phyloP scores from a whole-genome alignment of 2,888 invertebrate species.

The Cepaea hortensis region DNA sequence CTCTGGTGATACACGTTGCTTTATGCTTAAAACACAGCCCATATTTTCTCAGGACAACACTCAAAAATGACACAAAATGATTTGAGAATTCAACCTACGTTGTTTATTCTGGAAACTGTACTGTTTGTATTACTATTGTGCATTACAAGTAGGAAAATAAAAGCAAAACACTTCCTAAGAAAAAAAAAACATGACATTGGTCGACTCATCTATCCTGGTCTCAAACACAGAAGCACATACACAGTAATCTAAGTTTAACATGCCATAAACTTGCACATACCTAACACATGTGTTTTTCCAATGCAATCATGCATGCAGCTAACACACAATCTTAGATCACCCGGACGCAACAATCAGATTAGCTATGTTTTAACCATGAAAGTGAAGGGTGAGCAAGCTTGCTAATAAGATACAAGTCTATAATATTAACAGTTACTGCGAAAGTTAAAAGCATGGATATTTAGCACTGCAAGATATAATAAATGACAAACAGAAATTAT shows the following conservation, averaged over 20 bases:
- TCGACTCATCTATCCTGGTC: background rate
- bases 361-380: background rate
- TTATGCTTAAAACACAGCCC: no score
- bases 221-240: background rate
- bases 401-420: constrained; percentile 15
- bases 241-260: background rate
- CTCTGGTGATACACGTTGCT: no score
- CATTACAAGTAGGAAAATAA: constrained; percentile 26
- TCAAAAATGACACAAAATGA: background rate
- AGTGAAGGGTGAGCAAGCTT: constrained; percentile 4
- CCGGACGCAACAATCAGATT: background rate
- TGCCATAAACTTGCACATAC: background rate
- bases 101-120: constrained; percentile 42
- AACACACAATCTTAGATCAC: background rate
- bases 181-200: background rate
- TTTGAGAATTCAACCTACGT: constrained; percentile 24
- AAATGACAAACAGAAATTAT: no score
- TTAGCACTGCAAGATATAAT: background rate
- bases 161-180: constrained; percentile 3
- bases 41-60: background rate
- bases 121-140: constrained; percentile 39
- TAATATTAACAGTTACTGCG: constrained; percentile 8
- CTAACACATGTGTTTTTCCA: background rate
- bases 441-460: background rate
- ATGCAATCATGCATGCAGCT: background rate